phyloP scores from a whole-genome alignment of 2,113 vertebrate species.

The Tragulus kanchil region DNA sequence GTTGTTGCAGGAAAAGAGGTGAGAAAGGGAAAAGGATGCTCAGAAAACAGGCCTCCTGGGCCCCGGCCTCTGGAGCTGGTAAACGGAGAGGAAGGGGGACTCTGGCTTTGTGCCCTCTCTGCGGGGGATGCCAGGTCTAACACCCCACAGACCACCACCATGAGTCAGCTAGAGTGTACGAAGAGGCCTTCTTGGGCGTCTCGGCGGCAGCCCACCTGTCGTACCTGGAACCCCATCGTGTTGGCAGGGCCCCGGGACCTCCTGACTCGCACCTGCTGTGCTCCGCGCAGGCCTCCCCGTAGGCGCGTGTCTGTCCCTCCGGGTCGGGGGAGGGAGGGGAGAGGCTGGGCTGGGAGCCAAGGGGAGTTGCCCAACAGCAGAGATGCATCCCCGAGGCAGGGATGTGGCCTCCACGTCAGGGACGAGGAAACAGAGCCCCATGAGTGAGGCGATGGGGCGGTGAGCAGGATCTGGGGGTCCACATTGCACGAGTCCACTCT shows the following conservation, averaged over 20 bases:
- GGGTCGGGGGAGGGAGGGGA: background rate
- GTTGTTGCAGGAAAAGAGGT: background rate
- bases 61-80: background rate
- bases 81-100: background rate
- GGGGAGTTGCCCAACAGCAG: background rate
- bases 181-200: rapidly evolving
- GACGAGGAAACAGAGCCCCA: background rate
- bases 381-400: background rate
- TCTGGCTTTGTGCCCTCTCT: background rate
- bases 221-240: background rate
- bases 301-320: rapidly evolving
- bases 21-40: background rate
- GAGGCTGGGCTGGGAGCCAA: background rate
- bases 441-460: rapidly evolving
- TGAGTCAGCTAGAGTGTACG: rapidly evolving
- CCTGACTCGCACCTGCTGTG: rapidly evolving
- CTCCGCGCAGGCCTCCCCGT: rapidly evolving
- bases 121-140: no score
- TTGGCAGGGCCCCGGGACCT: rapidly evolving
- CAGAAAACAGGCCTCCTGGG: background rate
- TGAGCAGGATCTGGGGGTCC: background rate
- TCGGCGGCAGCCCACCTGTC: rapidly evolving
- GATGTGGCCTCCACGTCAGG: background rate
- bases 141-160: no score
- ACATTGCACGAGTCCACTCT: rapidly evolving